Evolutionary conservation across 2,888 invertebrate species (phyloP).

Genomic region (Rhyacophila evoluta): DNA sequence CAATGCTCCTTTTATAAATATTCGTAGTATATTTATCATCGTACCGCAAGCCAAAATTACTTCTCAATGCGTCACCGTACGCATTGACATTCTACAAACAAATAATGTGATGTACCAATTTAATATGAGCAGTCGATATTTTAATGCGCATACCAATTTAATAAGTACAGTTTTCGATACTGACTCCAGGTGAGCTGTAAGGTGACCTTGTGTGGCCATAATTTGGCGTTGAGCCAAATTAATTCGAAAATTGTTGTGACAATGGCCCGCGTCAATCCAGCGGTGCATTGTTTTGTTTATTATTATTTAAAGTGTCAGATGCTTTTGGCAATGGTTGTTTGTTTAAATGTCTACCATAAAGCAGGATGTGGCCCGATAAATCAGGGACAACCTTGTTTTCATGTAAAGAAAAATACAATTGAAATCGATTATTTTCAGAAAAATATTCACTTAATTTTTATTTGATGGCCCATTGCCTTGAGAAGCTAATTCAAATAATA

Average conservation of each 20-base stretch:
- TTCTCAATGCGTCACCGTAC: background rate
- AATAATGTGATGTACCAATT: background rate
- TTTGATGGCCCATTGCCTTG: no score
- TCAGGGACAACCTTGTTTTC: slow-evolving; percentile 32
- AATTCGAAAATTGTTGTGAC: slow-evolving; percentile 33
- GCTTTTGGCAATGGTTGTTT: slow-evolving; percentile 35
- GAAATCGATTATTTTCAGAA: background rate
- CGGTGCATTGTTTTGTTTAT: slow-evolving; percentile 40
- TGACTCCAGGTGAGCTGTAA: slow-evolving; percentile 6
- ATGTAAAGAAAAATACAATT: background rate
- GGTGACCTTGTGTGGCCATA: slow-evolving; percentile 38
- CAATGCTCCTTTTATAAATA: no score
- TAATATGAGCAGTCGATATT: background rate
- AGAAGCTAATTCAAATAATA: no score
- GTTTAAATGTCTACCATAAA: slow-evolving; percentile 33
- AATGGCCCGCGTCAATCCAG: slow-evolving; percentile 36
- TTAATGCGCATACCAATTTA: background rate
- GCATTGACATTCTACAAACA: slow-evolving; percentile 7
- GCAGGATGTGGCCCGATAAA: slow-evolving; percentile 43
- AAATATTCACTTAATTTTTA: background rate
- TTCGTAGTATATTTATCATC: no score
- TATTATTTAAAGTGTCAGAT: slow-evolving; percentile 38
- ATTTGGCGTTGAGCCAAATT: slow-evolving; percentile 38
- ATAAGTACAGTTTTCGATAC: background rate
- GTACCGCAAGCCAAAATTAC: no score